Percentiles rank a stretch among this genome's conserved stretches.
Conservation (phyloP, 2,797 vertebrate species). For the Xenentodon cancila region DNA sequence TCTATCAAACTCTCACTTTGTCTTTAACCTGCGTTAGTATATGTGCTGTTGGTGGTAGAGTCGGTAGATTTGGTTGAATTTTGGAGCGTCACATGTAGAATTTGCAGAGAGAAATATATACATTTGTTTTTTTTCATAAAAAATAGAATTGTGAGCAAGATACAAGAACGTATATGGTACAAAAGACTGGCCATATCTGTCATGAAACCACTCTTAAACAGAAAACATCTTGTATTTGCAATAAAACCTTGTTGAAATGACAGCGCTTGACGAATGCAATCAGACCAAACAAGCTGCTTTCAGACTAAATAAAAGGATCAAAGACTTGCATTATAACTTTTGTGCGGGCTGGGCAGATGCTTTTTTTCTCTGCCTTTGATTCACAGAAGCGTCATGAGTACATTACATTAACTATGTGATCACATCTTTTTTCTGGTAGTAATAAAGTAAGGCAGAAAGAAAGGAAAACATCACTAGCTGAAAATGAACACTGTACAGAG, state of each 20-base stretch:
- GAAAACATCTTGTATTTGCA: neutral
- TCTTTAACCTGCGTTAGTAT: neutral
- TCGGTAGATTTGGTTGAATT: neutral
- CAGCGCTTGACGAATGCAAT: neutral
- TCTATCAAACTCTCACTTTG: neutral
- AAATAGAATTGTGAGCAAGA: too few species aligned
- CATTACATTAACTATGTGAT: constrained; percentile 19
- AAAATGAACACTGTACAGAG: constrained; percentile 5
- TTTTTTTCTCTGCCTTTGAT: constrained; percentile 26
- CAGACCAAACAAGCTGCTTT: constrained; percentile 12
- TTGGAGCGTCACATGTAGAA: neutral
- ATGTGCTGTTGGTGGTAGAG: neutral
- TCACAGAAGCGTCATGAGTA: constrained; percentile 5
- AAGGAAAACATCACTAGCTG: constrained; percentile 5
- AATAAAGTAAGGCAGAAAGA: constrained; percentile 51
- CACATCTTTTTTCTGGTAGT: constrained; percentile 14
- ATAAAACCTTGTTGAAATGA: constrained; percentile 5
- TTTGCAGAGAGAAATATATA: too few species aligned
- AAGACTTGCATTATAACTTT: constrained; percentile 24
- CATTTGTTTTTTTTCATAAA: too few species aligned
- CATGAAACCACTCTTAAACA: constrained; percentile 16
- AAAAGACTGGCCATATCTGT: neutral
- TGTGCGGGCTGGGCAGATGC: constrained; percentile 7
- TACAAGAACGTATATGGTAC: too few species aligned
- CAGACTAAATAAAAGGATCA: constrained; percentile 27